Evolutionary conservation across 1,140 invertebrate species (phyloP), one percentile per base, ranked within the genome.

Genomic region (Hirudo medicinalis): DNA sequence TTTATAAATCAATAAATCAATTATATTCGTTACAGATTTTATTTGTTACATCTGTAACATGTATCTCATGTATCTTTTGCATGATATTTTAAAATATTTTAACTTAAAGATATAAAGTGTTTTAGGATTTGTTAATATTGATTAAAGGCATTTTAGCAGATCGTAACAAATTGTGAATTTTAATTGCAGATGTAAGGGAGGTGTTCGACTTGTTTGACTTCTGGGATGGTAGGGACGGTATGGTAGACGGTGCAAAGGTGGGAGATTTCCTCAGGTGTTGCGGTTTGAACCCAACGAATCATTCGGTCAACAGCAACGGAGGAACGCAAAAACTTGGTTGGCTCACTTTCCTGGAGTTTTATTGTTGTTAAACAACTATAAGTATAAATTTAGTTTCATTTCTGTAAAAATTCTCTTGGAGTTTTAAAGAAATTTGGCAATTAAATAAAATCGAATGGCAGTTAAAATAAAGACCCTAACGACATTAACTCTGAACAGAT

Each of bases 301-400:
- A 90, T 72, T 87, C 88, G 75, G 88, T 96, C 78, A 89, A 91
- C 79, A 96, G 96, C 82, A 83, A 94, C 78, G 94, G 94, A 74
- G 93, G 92, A 75, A 93, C 92, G 82, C 91, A 94, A 83, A 96
- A 97, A 87, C 90, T 89, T 85, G 92, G 92, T 87, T 25, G 29
- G 22, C 8, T 63, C 29, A 63, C 19, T 63, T 2, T 22, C 20
- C 17, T 49, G 6, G 32, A 36, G 32, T 36, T 36, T 36, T 36
- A 36, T 36, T 36, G 32, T 36, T 36, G 32, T 2, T 6, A 3
- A 36, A 36, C 32, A 36, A 3, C 32, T 36, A 36, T 2, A 57
- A n/a, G 9, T 57, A 20, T 25, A 57, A n/a, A 25, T 9, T 4
- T 57, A 57, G 54, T 57, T 57, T 57, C 25, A 25, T 57, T 57